Base-by-base conservation (phyloP, 2,888 invertebrate genomes). In the Parochlus steinenii region DNA sequence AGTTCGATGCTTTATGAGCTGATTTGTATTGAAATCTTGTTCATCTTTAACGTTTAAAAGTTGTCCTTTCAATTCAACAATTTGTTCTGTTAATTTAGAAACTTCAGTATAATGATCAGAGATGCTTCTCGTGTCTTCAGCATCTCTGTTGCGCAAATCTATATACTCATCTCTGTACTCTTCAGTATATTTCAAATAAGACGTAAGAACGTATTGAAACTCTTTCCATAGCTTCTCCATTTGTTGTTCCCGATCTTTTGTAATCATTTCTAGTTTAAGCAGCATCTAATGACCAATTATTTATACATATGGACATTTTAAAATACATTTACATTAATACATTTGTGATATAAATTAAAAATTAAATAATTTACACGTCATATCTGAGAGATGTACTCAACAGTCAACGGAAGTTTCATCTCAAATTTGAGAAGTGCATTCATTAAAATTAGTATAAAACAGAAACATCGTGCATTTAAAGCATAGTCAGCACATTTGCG, bases 221-320 rank as follows among this genome's bases (percentile, higher is more conserved):
- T 56, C 50, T 27, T 52, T 49, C 56, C 61, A 61, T 17, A 69
- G 52, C 34, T 55, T 53, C 41, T 65, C 63, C 22, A 70, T 58
- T 41, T 64, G 63, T 22, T 56, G 47, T 38, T 61, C 58, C n/a
- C 67, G 56, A 5, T 53, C 56, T 26, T 46, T 46, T 27, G 58
- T 61, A 35, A 67, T 51, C 20, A 57, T 51, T 23, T 62, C 61
- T 3, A 60, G 44, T 39, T 51, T 49, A 4, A 58, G 42, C 39
- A 55, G 48, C 55, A 56, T 56, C 58, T 59, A 40, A 16, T 20
- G 17, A 34, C 6, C n/a, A 34, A 4, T 14, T 22, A 8, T 15
- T 12, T 24, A 20, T 17, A 18, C 6, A 10, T 31, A 17, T 31
- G 14, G n/a, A n/a, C n/a, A n/a, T n/a, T n/a, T n/a, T n/a, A n/a